Evolutionary conservation across 1,140 invertebrate genomes (phyloP).

Genomic region (Brachionus asplanchnoidis): DNA sequence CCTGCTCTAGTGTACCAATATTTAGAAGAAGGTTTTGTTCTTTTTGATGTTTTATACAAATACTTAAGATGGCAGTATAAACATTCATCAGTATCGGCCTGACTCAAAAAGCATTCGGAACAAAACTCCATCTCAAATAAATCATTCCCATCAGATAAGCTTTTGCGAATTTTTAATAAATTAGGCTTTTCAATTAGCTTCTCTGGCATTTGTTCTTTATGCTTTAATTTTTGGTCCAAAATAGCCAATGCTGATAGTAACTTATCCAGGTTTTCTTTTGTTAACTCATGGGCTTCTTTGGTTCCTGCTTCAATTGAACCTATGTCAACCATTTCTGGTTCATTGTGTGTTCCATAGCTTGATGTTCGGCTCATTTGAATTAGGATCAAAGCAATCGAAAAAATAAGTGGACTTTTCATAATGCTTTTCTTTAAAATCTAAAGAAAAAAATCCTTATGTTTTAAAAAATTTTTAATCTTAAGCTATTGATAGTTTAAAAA

Average conservation of each 20-base stretch:
- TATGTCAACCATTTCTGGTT: neutral
- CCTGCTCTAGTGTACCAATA: constrained; percentile 25
- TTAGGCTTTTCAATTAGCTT: neutral
- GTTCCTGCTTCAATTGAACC: neutral
- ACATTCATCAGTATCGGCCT: neutral
- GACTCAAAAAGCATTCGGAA: neutral
- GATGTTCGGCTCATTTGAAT: neutral
- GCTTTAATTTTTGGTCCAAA: neutral
- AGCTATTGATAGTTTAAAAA: neutral
- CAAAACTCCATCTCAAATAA: constrained; percentile 4
- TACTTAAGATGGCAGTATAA: neutral
- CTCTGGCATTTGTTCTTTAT: neutral
- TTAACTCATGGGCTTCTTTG: neutral
- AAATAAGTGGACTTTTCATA: neutral
- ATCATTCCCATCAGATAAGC: neutral
- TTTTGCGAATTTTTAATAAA: neutral
- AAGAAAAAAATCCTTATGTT: neutral
- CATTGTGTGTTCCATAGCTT: neutral
- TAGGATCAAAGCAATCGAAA: neutral
- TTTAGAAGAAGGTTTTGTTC: constrained; percentile 26
- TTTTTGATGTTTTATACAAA: neutral
- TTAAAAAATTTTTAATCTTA: neutral
- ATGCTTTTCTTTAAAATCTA: neutral
- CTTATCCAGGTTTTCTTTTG: neutral
- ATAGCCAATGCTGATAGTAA: neutral